A percentile compares a stretch with the other conserved stretches of the same genome.
phyloP scores from a whole-genome alignment of 2,113 vertebrate genomes.

The Aviceda subcristata region DNA sequence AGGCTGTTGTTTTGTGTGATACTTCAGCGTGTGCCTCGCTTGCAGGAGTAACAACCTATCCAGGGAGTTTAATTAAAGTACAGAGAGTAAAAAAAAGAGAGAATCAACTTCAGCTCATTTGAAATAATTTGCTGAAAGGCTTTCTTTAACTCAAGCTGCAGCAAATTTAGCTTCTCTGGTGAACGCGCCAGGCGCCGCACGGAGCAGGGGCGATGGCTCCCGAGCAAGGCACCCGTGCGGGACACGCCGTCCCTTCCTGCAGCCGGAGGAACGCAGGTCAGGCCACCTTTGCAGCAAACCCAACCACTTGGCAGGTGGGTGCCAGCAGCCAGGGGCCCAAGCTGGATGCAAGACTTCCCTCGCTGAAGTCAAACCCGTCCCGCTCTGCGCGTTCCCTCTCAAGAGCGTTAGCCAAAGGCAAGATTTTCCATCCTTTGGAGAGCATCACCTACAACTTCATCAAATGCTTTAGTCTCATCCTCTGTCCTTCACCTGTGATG shows the following conservation, averaged over 20 bases:
- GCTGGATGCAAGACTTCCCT: background rate
- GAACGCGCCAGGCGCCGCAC: background rate
- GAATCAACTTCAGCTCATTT: background rate
- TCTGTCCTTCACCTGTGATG: background rate
- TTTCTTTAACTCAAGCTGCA: background rate
- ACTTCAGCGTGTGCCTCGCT: background rate
- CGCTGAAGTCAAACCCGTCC: background rate
- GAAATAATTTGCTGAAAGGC: background rate
- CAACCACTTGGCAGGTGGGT: background rate
- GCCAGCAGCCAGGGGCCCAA: background rate
- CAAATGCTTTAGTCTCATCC: background rate
- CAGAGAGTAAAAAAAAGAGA: background rate
- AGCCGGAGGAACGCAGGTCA: background rate
- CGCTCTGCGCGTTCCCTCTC: background rate
- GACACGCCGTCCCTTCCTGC: rapidly evolving
- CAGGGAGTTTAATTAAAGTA: background rate
- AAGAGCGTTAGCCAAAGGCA: background rate
- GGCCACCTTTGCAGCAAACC: rapidly evolving
- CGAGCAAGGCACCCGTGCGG: background rate
- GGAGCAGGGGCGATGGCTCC: background rate
- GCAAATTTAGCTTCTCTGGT: background rate
- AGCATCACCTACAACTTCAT: background rate
- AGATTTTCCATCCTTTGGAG: rapidly evolving
- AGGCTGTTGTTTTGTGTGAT: background rate
- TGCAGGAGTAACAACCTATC: background rate